Base-by-base conservation (phyloP, 2,797 vertebrate species). In the Sphaeramia orbicularis region DNA sequence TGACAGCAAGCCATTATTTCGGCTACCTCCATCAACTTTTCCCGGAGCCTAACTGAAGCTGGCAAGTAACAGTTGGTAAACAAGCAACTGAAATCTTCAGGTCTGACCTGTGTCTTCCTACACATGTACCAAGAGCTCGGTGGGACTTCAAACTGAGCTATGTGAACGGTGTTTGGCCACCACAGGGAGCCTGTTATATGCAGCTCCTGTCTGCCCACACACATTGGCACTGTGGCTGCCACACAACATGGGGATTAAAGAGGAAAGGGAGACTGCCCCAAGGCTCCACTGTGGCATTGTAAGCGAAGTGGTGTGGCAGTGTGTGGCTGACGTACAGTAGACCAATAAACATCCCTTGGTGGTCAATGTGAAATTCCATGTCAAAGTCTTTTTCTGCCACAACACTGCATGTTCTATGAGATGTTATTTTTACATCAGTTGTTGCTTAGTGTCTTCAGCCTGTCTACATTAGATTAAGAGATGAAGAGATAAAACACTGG, bases 121-220 rank as follows among this genome's bases (percentile, higher is more conserved):
- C 76, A 78, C 80, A 32, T 60, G 65, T 52, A 61, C 70, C 35
- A 6, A 13, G 56, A 32, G 48, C 65, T 70, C 66, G 32, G 68
- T 53, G 54, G 64, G 77, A 75, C 67, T 72, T 51, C n/a, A 63
- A 65, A 62, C 52, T 1, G 27, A 73, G 65, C 65, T 42, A 56
- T 15, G 36, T 58, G 45, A 70, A 62, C 60, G 73, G 60, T 18
- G 40, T 55, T 65, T 43, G 44, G 63, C 58, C 79, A 57, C 64
- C 18, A 3, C 67, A 19, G 73, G 81, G 58, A 69, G 71, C 10
- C 56, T 56, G 52, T 76, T 75, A 74, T 80, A 48, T 62, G 61
- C 70, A 43, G 48, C 75, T 83, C 54, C 74, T 58, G 77, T 68
- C 47, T 82, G 76, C 80, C 88, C 80, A 86, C 80, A 88, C 85